These are phyloP conservation scores for Apeltes quadracus DNA, from an alignment of 2,113 vertebrate species.

Conservation along the genomic window DNA sequence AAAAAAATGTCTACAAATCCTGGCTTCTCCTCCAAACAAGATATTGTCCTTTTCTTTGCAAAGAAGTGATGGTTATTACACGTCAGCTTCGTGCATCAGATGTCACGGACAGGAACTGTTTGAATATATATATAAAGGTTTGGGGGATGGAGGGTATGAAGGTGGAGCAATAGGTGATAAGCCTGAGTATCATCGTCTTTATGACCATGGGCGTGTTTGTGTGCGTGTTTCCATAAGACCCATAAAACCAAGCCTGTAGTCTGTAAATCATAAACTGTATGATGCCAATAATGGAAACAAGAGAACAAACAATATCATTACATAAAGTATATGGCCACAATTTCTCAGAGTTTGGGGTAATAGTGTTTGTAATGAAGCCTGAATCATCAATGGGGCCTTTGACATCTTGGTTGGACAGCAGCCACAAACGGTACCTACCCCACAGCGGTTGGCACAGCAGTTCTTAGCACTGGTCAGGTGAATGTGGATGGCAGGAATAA, in stretches of 20 bases:
- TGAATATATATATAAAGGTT: too few relatives aligned
- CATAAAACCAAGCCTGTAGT: conserved; percentile 4
- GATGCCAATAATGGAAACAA: neutral
- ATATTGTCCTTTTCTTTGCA: neutral
- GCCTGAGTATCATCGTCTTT: neutral
- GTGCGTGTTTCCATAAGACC: neutral
- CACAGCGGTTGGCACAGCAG: conserved; percentile 76
- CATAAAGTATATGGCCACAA: neutral
- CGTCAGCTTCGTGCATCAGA: neutral
- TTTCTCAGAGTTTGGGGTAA: neutral
- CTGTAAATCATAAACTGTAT: neutral
- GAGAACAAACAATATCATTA: neutral
- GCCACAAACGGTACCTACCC: conserved; percentile 55
- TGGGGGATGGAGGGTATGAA: too few relatives aligned
- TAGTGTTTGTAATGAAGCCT: too few relatives aligned
- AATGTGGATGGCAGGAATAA: too few relatives aligned
- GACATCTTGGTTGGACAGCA: neutral
- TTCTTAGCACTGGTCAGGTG: conserved; percentile 60
- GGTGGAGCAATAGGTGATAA: conserved; percentile 29
- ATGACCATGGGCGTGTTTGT: conserved; percentile 14
- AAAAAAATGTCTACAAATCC: neutral
- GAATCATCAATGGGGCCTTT: too few relatives aligned
- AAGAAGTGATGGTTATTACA: neutral
- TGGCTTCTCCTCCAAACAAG: neutral
- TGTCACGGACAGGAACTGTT: neutral